Conservation (phyloP, 2,888 invertebrate species). For the Minunthozetes semirufus region DNA sequence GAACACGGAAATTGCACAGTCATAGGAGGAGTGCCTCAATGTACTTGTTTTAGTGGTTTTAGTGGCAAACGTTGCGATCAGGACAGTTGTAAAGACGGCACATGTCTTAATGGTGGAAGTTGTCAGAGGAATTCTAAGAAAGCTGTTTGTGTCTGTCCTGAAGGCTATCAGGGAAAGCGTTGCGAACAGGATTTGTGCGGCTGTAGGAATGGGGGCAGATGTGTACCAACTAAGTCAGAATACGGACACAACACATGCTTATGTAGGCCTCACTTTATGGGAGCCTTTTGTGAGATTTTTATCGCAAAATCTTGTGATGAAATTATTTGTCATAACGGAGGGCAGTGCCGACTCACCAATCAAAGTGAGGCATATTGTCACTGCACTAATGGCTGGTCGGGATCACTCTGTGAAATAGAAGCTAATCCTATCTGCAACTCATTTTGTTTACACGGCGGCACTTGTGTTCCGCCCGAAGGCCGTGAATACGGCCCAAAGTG, state of each 20-base stretch:
- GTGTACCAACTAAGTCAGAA: constrained; percentile 49
- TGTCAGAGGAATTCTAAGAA: constrained; percentile 49
- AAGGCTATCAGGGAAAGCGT: constrained; percentile 51
- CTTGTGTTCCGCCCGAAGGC: constrained; percentile 39
- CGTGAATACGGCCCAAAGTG: constrained; percentile 49
- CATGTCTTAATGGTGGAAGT: constrained; percentile 57
- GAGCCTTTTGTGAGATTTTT: constrained; percentile 41
- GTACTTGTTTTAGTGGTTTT: constrained; percentile 52
- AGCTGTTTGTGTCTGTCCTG: constrained; percentile 52
- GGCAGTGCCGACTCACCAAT: constrained; percentile 53
- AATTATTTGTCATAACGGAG: constrained; percentile 53
- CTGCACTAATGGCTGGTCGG: constrained; percentile 94
- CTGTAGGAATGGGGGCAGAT: constrained; percentile 48
- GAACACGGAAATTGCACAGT: constrained; percentile 41
- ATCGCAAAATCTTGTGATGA: constrained; percentile 40
- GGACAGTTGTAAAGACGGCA: constrained; percentile 54
- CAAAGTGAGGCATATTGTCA: constrained; percentile 59
- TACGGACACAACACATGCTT: constrained; percentile 43
- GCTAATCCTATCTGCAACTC: constrained; percentile 34
- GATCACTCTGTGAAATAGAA: constrained; percentile 73
- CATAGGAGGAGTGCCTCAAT: constrained; percentile 48
- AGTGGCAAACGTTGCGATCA: constrained; percentile 54
- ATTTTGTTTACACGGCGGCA: constrained; percentile 43
- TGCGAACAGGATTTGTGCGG: constrained; percentile 56
- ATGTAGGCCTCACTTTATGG: constrained; percentile 50